A percentile compares a stretch with the other conserved stretches of the same genome.
phyloP scores from a whole-genome alignment of 1,140 invertebrate species.

The Cotesia chilonis region DNA sequence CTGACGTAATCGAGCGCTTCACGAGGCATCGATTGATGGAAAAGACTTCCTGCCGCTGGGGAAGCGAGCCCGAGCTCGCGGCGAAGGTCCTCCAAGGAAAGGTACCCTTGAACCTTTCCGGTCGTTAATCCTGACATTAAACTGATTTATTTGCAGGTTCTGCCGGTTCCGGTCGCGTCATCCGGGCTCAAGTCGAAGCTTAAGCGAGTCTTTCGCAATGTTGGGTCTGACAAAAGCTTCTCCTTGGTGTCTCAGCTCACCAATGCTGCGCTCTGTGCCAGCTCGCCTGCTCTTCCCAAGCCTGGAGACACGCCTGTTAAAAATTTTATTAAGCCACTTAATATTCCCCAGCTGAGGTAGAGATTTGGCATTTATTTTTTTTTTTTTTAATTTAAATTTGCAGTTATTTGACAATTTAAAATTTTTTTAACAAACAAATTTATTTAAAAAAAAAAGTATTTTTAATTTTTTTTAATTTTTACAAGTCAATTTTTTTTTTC shows the following conservation, averaged over 20 bases:
- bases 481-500: too few relatives aligned
- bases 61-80: slow-evolving; percentile 69
- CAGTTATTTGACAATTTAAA: background rate
- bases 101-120: slow-evolving; percentile 46
- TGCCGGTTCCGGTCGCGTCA: slow-evolving; percentile 53
- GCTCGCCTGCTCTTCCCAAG: slow-evolving; percentile 70
- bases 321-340: slow-evolving; percentile 68
- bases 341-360: slow-evolving; percentile 69
- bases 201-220: slow-evolving; percentile 67
- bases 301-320: slow-evolving; percentile 66
- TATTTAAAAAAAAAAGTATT: slow-evolving; percentile 42
- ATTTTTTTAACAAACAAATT: background rate
- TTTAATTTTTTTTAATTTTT: slow-evolving; percentile 28
- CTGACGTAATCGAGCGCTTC: slow-evolving; percentile 78
- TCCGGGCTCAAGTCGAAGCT: slow-evolving; percentile 69
- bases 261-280: slow-evolving; percentile 71
- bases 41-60: slow-evolving; percentile 70
- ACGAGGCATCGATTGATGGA: slow-evolving; percentile 69
- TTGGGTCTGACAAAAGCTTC: slow-evolving; percentile 60
- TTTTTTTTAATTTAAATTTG: too few relatives aligned
- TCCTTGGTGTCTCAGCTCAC: slow-evolving; percentile 70
- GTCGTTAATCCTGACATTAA: background rate
- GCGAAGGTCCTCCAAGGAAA: slow-evolving; percentile 66
- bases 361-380: too few relatives aligned
- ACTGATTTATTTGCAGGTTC: slow-evolving; percentile 44